Percentiles rank a stretch among this genome's conserved stretches.
phyloP scores from a whole-genome alignment of 2,113 vertebrate genomes.

The Hassar affinis region DNA sequence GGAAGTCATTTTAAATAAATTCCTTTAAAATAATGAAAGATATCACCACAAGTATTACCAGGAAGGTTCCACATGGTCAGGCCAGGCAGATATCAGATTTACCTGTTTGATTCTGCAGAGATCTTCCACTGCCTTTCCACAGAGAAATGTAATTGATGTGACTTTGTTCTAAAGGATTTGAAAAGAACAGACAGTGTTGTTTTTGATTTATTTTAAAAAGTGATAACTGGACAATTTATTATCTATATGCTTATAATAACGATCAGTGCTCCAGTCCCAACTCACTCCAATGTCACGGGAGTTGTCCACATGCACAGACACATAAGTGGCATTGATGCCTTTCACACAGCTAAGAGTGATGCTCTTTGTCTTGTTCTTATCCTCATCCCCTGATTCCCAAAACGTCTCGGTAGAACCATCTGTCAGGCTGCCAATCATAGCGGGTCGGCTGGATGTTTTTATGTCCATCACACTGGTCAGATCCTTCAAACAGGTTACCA shows the following conservation, averaged over 20 bases:
- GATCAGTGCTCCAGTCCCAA: neutral
- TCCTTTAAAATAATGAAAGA: neutral
- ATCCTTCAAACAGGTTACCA: conserved; percentile 94
- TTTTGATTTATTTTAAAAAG: neutral
- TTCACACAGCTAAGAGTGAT: conserved; percentile 96
- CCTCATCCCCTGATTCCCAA: conserved; percentile 98
- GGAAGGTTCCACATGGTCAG: neutral
- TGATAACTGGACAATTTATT: neutral
- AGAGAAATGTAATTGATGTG: conserved; percentile 93
- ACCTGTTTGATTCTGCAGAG: conserved; percentile 99
- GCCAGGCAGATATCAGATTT: conserved; percentile 14
- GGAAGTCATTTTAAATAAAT: neutral
- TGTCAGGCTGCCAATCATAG: conserved; percentile 98
- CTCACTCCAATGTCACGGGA: conserved; percentile 97
- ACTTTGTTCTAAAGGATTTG: conserved; percentile 88
- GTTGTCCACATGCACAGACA: conserved; percentile 96
- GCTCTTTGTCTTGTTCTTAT: conserved; percentile 99
- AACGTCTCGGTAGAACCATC: conserved; percentile 98
- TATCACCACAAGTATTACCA: neutral
- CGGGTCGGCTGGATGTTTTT: conserved; percentile 96
- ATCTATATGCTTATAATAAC: neutral
- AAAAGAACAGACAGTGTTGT: conserved; percentile 11
- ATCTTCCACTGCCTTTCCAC: conserved; percentile 93
- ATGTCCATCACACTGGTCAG: conserved; percentile 94
- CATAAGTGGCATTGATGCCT: conserved; percentile 90